phyloP scores from a whole-genome alignment of 2,888 invertebrate species.

The Stenoptilia bipunctidactyla region DNA sequence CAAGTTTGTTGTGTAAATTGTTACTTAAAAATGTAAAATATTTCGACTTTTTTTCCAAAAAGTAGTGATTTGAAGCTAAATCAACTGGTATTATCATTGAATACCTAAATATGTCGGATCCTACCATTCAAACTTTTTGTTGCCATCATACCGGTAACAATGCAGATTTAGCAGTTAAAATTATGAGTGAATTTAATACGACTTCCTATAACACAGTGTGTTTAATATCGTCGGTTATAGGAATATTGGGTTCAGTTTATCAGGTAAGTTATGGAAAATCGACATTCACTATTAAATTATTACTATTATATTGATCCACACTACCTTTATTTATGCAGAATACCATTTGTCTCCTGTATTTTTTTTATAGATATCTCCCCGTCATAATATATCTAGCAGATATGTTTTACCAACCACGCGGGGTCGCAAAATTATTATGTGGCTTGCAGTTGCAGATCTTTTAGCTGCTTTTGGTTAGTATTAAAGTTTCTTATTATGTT shows the following conservation, averaged over 20 bases:
- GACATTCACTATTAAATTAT: too few relatives aligned
- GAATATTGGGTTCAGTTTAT: slow-evolving; percentile 81
- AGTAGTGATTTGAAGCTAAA: too few relatives aligned
- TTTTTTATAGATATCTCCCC: slow-evolving; percentile 73
- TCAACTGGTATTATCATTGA: too few relatives aligned
- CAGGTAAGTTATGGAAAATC: slow-evolving; percentile 76
- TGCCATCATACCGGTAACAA: slow-evolving; percentile 78
- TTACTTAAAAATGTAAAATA: too few relatives aligned
- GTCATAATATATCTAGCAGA: slow-evolving; percentile 73
- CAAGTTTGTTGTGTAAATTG: too few relatives aligned
- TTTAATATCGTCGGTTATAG: slow-evolving; percentile 78
- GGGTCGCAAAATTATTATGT: slow-evolving; percentile 79
- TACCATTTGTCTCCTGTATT: background rate
- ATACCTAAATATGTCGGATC: slow-evolving; percentile 77
- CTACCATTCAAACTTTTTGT: slow-evolving; percentile 86
- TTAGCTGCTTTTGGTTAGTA: slow-evolving; percentile 78
- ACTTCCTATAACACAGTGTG: slow-evolving; percentile 81
- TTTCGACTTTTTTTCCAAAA: too few relatives aligned
- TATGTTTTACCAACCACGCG: slow-evolving; percentile 72
- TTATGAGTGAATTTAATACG: slow-evolving; percentile 81
- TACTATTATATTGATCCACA: too few relatives aligned
- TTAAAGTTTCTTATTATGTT: too few relatives aligned
- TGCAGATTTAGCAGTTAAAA: slow-evolving; percentile 73
- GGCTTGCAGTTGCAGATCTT: slow-evolving; percentile 84
- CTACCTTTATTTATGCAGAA: too few relatives aligned